Evolutionary conservation across 1,140 invertebrate genomes (phyloP), one percentile per base, ranked within the genome.

Genomic region (Orchesella cincta): DNA sequence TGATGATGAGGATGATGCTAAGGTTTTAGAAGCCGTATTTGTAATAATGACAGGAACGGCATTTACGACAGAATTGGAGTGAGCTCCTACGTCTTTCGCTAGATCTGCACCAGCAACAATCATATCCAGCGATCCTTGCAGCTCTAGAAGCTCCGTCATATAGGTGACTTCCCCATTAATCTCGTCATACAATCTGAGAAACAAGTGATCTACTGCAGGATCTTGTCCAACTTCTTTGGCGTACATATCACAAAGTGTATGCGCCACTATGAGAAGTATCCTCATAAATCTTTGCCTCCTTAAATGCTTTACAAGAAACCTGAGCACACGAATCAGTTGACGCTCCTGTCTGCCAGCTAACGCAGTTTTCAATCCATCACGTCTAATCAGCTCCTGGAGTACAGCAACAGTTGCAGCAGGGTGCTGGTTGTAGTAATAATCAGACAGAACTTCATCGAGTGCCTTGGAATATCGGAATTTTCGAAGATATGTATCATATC

Each of bases 391-490:
- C 86, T 98, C 95, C 85, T 94, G 92, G 78, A 97, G 88, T 2
- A 97, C 86, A 72, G 90, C 89, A 64, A 95, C 89, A 1, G 93
- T 93, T 34, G 91, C 87, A 82, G 94, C 91, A 1, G 95, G 94
- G 57, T 86, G 87, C 83, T 90, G 91, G 33, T 87, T 89, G 16
- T 86, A 83, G 16, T 91, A 85, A 82, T 88, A 89, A 34, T 87
- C 86, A 35, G 87, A 83, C 80, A 97, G 84, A 36, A 92, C 94
- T 75, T 85, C 83, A 83, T 93, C 90, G 16, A 98, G 86, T 5
- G 94, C 94, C 88, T 92, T 92, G 0, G 89, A 89, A 85, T 93
- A 94, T 81, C 93, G 88, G 86, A 94, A 96, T 86, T 91, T 92
- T 78, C 92, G 89, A 1, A 98, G 85, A 83, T 88, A 90, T 28